Base-by-base conservation (phyloP, 1,140 invertebrate genomes). In the Drosophila truncata region DNA sequence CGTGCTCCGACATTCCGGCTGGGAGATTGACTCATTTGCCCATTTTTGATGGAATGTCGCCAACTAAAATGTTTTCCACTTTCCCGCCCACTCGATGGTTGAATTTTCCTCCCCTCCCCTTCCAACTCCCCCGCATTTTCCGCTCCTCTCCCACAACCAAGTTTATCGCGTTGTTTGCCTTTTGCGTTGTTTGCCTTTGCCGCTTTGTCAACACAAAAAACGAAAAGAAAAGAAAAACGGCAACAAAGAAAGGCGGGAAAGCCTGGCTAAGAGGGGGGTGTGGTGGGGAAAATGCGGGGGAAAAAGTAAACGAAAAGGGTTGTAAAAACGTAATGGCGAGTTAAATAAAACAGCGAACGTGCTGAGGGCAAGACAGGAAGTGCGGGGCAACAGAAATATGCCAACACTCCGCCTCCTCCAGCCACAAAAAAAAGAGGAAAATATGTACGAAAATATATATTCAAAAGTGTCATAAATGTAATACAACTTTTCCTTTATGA, bases 381-480 rank as follows among this genome's bases (percentile, higher is more conserved):
- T 18, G 41, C 29, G 33, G 46, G 57, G 37, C 27, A 37, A 23
- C 69, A 62, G 23, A 71, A 72, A 72, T 71, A 71, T 72, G 69
- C 66, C 67, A 41, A 33, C 66, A 72, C 65, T 35, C 52, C 50
- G 18, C n/a, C 23, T 18, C 47, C 47, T 11, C 8, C 29, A 54
- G 20, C 42, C 20, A 14, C 6, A 25, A 18, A 42, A 64, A 7
- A 14, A 13, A 3, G 23, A 29, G 25, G 33, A 20, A 46, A 37
- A 82, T 80, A 82, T 78, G 75, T 74, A 63, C 60, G 63, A 66
- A 80, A 76, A 83, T 75, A 80, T 85, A 81, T 85, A 60, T 72
- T 85, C 82, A 85, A 86, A 86, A 86, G 82, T 86, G 82, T 86
- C 82, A 85, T 85, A 85, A 85, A 85, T 85, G 82, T 86, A 86